phyloP scores from a whole-genome alignment of 2,113 vertebrate species.

The Hippoglossus stenolepis region DNA sequence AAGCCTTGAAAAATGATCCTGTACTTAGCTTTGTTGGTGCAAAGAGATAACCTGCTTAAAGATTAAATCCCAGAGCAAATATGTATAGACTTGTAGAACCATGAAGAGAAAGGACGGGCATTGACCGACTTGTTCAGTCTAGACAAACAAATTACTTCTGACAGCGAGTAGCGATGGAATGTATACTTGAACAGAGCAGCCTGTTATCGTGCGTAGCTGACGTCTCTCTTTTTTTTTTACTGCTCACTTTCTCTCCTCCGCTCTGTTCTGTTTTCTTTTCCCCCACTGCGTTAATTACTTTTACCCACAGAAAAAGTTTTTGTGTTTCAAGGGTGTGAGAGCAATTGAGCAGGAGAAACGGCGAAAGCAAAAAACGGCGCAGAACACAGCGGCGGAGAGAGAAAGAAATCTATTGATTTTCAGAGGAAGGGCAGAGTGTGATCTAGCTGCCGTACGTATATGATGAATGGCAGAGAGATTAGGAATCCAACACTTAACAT shows the following conservation, averaged over 20 bases:
- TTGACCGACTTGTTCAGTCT: conserved; percentile 61
- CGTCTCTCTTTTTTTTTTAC: conserved; percentile 13
- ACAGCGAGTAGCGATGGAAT: conserved; percentile 64
- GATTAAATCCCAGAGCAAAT: conserved; percentile 48
- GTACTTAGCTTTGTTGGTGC: neutral
- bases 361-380: conserved; percentile 15
- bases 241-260: conserved; percentile 24
- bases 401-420: conserved; percentile 73
- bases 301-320: conserved; percentile 41
- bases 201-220: conserved; percentile 47
- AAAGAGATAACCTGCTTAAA: conserved; percentile 34
- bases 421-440: conserved; percentile 68
- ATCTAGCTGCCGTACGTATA: conserved; percentile 69
- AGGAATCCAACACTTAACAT: conserved; percentile 66
- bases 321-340: conserved; percentile 49
- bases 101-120: conserved; percentile 30
- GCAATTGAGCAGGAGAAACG: conserved; percentile 45
- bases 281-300: conserved; percentile 54
- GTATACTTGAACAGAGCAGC: conserved; percentile 35
- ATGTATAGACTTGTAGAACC: conserved; percentile 46
- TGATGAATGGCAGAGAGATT: conserved; percentile 81
- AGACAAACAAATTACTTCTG: conserved; percentile 71
- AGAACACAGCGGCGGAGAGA: conserved; percentile 19
- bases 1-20: neutral
- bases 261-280: conserved; percentile 30